These are phyloP conservation scores for Leptopterna dolabrata DNA, from an alignment of 2,888 invertebrate genomes.

Conservation along the genomic window DNA sequence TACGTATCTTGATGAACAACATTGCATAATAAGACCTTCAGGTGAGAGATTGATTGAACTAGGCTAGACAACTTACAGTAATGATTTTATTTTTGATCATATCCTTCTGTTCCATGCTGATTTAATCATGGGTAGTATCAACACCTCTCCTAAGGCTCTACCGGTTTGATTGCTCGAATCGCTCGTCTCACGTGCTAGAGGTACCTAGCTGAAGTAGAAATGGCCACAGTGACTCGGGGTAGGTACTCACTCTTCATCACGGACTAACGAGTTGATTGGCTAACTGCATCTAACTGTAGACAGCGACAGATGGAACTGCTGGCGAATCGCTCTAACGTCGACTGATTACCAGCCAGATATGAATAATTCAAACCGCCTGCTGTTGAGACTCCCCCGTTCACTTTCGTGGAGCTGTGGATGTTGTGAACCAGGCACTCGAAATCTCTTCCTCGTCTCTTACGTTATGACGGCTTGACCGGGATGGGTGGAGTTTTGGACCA, in stretches of 20 bases:
- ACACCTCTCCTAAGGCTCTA: too few species aligned
- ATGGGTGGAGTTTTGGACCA: not conserved
- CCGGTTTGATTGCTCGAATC: too few species aligned
- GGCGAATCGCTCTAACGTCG: not conserved
- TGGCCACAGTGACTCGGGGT: not conserved
- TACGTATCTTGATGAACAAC: not conserved
- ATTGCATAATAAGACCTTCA: not conserved
- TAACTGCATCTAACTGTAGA: not conserved
- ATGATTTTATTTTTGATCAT: too few species aligned
- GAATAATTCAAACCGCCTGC: not conserved
- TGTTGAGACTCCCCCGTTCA: not conserved
- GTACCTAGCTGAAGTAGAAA: not conserved
- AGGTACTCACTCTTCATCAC: not conserved
- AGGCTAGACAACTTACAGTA: too few species aligned
- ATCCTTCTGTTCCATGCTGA: too few species aligned
- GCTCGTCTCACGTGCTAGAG: too few species aligned
- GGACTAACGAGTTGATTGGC: not conserved
- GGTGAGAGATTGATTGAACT: not conserved
- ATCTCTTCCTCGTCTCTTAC: not conserved
- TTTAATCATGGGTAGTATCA: too few species aligned
- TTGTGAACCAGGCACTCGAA: not conserved
- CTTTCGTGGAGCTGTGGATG: not conserved
- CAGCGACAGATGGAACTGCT: slow-evolving; percentile 7
- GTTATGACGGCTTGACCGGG: not conserved
- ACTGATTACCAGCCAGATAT: not conserved